These are phyloP conservation scores for Montipora capricornis DNA, from an alignment of 64 coral and sea anemone genomes.

Conservation along the genomic window DNA sequence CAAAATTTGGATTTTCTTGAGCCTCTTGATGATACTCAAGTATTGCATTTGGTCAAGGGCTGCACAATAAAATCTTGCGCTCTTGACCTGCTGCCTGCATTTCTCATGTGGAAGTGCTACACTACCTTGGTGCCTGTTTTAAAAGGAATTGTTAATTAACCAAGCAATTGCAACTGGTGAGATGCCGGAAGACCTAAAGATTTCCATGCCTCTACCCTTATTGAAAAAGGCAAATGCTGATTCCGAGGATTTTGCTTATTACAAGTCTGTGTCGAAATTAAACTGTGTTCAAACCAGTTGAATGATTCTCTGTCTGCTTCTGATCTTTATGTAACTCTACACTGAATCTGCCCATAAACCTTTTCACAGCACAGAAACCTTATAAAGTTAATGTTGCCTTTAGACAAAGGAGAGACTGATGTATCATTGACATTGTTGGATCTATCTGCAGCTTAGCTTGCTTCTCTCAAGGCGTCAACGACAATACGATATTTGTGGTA, in stretches of 20 bases:
- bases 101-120: constrained; percentile 11
- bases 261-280: constrained; percentile 40
- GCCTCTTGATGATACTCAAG: background rate
- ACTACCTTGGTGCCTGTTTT: constrained; percentile 33
- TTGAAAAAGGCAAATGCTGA: constrained; percentile 19
- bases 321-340: constrained; percentile 9
- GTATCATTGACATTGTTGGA: too few species aligned
- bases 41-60: background rate
- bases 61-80: constrained; percentile 19
- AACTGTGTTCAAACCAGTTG: constrained; percentile 35
- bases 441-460: too few species aligned
- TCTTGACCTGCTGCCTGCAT: constrained; percentile 28
- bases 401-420: too few species aligned
- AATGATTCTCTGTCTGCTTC: constrained; percentile 10
- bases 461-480: too few species aligned
- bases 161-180: constrained; percentile 21
- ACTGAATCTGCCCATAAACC: background rate
- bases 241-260: constrained; percentile 5
- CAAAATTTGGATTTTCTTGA: background rate
- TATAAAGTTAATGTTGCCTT: background rate
- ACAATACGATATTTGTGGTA: too few species aligned
- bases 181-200: constrained; percentile 45
- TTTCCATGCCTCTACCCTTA: constrained; percentile 1
- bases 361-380: constrained; percentile 38
- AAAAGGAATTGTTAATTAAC: constrained; percentile 47